Evolutionary conservation across 1,140 invertebrate genomes (phyloP), one percentile per base, ranked within the genome.

Genomic region (Psix sp.): DNA sequence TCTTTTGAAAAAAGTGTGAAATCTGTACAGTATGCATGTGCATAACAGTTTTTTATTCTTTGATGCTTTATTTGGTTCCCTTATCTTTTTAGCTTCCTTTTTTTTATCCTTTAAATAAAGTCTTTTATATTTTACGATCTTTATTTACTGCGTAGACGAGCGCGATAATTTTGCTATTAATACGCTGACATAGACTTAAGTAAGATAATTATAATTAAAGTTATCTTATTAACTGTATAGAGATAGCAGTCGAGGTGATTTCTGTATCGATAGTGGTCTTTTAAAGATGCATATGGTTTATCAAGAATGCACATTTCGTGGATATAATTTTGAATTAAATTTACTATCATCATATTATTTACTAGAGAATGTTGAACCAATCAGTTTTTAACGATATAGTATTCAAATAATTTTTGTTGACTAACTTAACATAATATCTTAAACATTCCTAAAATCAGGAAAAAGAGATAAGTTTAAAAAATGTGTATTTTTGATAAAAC

Each of bases 151-250:
- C 29, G 45, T 43, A 10, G n/a, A 51, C 14, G 20, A 42, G 42
- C 31, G 35, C 42, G 29, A 59, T 17, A 31, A 62, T 38, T 56
- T 56, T 39, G 49, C 57, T 75, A 60, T 75, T 57, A 60, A 52
- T 74, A 68, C 36, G 42, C 46, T 59, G 51, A 63, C 24, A 73
- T 79, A 79, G 63, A 57, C 24, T 65, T 81, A 77, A 78, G 74
- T 63, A 76, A 77, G 46, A 76, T 80, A 77, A 78, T 76, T 77
- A 77, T 72, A 78, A 62, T 67, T 74, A 49, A 67, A 26, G 62
- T 74, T 79, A 80, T 71, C 74, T 80, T 81, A 81, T 77, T 82
- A 76, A 79, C 76, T 81, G 78, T 80, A 80, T 80, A 81, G 73
- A 79, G 66, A 74, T 80, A 77, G 68, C 39, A 79, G 40, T 45